Evolutionary conservation across 1,140 invertebrate species (phyloP), one percentile per base, ranked within the genome.

Genomic region (Atta cephalotes): DNA sequence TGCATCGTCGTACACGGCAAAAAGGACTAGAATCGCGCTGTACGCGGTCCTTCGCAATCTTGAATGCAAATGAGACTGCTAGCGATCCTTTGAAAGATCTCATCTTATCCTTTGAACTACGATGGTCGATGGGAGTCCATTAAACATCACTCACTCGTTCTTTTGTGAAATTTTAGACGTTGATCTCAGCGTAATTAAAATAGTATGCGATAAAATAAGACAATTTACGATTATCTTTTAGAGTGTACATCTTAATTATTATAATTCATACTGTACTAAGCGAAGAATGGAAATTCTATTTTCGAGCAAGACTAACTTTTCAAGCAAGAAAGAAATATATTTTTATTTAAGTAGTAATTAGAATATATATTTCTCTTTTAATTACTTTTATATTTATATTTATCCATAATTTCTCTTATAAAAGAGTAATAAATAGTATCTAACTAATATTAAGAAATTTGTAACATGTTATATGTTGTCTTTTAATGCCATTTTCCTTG

Each of bases 61-160:
- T 76, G 71, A 91, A 92, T 92, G 91, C 89, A 92, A 92, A 92
- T 92, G 89, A 91, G 81, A 86, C 80, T 81, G 71, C 74, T 84
- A 65, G 81, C 77, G 86, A 88, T 87, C 87, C 90, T 92, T 92
- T 92, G 90, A 92, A 91, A 79, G 88, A 87, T 88, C 87, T 82
- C 81, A 87, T 68, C 87, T 39, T 86, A 86, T 90, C 71, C 81
- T 91, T 92, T 88, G 91, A 92, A 85, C 85, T 86, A 92, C 86
- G 80, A 68, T 70, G 78, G 71, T 82, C 87, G 51, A 77, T 74
- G 79, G 63, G 66, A 85, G 70, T 88, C 89, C 89, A 91, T 92
- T 92, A 91, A 87, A 85, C 72, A 60, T 35, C 76, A 21, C 70
- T 65, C 66, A 39, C 21, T 87, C 80, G 86, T 72, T 85, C 72